Conservation (phyloP, 1,140 invertebrate genomes). For the Procambarus virginalis region DNA sequence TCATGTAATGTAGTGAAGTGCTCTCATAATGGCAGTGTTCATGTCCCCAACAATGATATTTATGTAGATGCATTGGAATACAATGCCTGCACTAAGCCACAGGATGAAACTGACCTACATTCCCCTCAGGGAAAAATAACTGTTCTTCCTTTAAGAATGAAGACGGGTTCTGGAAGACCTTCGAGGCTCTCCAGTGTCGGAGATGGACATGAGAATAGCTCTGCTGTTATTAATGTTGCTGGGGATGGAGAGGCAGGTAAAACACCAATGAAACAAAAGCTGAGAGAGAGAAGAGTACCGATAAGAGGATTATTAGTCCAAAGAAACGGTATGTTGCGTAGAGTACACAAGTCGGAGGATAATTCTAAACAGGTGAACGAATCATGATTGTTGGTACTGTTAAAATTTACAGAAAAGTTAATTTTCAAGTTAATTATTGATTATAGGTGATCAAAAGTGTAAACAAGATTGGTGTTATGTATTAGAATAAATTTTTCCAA, state of each 20-base stretch:
- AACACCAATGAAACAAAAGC: not conserved
- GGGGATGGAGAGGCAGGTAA: not conserved
- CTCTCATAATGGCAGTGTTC: not conserved
- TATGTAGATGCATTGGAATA: constrained; percentile 3
- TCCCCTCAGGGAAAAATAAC: not conserved
- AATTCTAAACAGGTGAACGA: constrained; percentile 11
- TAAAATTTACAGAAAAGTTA: not conserved
- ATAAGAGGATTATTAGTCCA: not conserved
- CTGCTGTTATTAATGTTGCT: constrained; percentile 16
- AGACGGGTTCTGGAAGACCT: constrained; percentile 7
- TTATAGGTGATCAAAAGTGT: not conserved
- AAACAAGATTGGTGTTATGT: not conserved
- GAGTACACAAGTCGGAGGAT: not conserved
- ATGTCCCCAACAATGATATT: not conserved
- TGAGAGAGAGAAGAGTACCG: not conserved
- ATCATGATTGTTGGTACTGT: constrained; percentile 2
- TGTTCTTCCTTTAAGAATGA: constrained; percentile 19
- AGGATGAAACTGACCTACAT: not conserved
- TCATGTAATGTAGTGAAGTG: not conserved
- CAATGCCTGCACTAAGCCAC: not conserved
- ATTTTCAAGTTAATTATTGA: not conserved
- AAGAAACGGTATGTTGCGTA: not conserved
- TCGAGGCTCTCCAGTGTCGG: not conserved
- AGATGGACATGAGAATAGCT: constrained; percentile 24
- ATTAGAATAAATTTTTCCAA: not conserved